Conservation (phyloP, 1,140 invertebrate genomes). For the Drosophila littoralis region DNA sequence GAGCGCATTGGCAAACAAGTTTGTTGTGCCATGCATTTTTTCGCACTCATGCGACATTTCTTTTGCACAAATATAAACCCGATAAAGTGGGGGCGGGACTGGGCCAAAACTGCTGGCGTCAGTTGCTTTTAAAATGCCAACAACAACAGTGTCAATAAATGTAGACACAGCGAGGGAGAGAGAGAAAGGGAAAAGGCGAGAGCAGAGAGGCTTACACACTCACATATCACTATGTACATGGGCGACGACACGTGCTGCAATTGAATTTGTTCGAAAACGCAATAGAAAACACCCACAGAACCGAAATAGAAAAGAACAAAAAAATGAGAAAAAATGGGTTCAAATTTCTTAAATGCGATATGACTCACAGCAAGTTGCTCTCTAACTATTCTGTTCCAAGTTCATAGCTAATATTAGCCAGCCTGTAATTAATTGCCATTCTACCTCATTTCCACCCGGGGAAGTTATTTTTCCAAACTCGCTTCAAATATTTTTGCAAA, state of each 20-base stretch:
- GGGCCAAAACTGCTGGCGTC: slow-evolving; percentile 73
- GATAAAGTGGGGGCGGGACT: slow-evolving; percentile 57
- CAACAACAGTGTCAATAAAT: slow-evolving; percentile 30
- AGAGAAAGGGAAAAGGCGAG: not conserved
- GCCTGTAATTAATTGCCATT: too few relatives aligned
- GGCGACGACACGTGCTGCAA: slow-evolving; percentile 77
- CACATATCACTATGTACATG: slow-evolving; percentile 59
- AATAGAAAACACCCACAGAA: slow-evolving; percentile 76
- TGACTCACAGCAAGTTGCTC: slow-evolving; percentile 6
- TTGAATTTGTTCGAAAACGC: slow-evolving; percentile 79
- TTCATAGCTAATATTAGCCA: not conserved
- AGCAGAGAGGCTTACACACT: slow-evolving; percentile 32
- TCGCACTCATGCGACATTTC: slow-evolving; percentile 74
- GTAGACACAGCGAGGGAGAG: slow-evolving; percentile 15
- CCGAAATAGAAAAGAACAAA: slow-evolving; percentile 10
- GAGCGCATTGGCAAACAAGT: slow-evolving; percentile 71
- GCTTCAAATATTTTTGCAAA: too few relatives aligned
- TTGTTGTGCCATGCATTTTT: slow-evolving; percentile 78
- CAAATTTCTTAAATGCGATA: not conserved
- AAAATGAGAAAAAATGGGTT: slow-evolving; percentile 4
- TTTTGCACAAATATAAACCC: slow-evolving; percentile 73
- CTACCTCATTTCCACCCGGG: too few relatives aligned
- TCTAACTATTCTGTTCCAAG: not conserved
- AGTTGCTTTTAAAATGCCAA: slow-evolving; percentile 74
- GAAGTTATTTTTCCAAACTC: too few relatives aligned